Base-by-base conservation (phyloP, 1,140 invertebrate species). In the Drosophila orosa region DNA sequence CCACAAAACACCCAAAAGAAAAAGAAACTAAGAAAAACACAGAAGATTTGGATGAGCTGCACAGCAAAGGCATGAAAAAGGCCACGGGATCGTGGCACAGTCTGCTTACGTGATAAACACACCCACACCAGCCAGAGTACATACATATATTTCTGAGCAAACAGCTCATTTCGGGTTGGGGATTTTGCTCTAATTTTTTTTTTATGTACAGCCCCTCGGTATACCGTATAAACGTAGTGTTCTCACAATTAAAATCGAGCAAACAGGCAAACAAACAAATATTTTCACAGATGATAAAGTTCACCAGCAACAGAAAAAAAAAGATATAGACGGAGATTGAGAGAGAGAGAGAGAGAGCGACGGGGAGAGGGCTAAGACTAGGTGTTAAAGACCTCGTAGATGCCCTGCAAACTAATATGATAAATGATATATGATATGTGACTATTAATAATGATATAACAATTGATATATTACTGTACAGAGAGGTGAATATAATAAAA, bases 241-340 rank as follows among this genome's bases (percentile, higher is more conserved):
- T 77, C 68, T 71, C 68, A 87, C 84, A 87, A 87, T 87, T 87
- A 87, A 87, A 87, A 87, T 87, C 65, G 76, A 74, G 80, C 68
- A 87, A 86, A 86, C 59, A 86, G 60, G 62, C 82, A 87, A 87
- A 89, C 77, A 87, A 57, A 84, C 85, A 89, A 89, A 89, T 89
- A 89, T 89, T 89, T 89, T 89, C 84, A 89, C 84, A 89, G 84
- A 89, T 89, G 84, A 89, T 89, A 89, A 75, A 89, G 84, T 89
- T 80, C 84, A 86, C 65, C 66, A 37, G 63, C 54, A 60, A 45
- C 57, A 59, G 52, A 47, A 24, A 44, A 19, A 47, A 24, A 44
- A 19, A 65, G 58, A 47, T 44, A 54, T 54, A 54, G 31, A 15
- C 4, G 13, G 0, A 5, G 31, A 15, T 9, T 27, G 44, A 2